phyloP scores from a whole-genome alignment of 1,140 invertebrate genomes.

The Bombus vancouverensis region DNA sequence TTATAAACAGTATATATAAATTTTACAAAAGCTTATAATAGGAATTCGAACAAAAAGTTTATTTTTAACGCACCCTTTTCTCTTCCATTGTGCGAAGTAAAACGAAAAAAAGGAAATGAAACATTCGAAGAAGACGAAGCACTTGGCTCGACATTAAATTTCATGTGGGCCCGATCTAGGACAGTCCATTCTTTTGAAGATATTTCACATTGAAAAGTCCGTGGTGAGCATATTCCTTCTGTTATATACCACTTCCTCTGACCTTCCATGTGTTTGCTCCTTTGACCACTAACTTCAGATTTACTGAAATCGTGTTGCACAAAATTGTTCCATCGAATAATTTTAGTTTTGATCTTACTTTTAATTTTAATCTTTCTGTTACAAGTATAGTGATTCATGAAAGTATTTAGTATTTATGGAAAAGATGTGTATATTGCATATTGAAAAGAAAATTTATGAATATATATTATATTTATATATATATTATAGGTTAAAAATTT shows the following conservation, averaged over 20 bases:
- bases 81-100: neutral
- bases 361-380: neutral
- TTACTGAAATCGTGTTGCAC: slow-evolving; percentile 24
- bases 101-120: neutral
- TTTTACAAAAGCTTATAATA: no score
- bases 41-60: no score
- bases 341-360: neutral
- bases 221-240: slow-evolving; percentile 30
- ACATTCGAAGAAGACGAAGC: neutral
- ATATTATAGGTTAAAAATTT: no score
- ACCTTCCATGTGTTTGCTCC: slow-evolving; percentile 36
- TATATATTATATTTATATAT: no score
- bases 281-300: slow-evolving; percentile 44
- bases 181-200: slow-evolving; percentile 54
- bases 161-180: slow-evolving; percentile 13
- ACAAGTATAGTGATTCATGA: no score
- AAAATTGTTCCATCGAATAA: no score
- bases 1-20: no score
- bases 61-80: neutral
- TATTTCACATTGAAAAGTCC: slow-evolving; percentile 56
- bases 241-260: slow-evolving; percentile 9
- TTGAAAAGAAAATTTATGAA: no score
- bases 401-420: no score
- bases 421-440: no score
- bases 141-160: slow-evolving; percentile 12